A percentile compares a stretch with the other conserved stretches of the same genome.
phyloP scores from a whole-genome alignment of 2,113 vertebrate species.

The Colius striatus region DNA sequence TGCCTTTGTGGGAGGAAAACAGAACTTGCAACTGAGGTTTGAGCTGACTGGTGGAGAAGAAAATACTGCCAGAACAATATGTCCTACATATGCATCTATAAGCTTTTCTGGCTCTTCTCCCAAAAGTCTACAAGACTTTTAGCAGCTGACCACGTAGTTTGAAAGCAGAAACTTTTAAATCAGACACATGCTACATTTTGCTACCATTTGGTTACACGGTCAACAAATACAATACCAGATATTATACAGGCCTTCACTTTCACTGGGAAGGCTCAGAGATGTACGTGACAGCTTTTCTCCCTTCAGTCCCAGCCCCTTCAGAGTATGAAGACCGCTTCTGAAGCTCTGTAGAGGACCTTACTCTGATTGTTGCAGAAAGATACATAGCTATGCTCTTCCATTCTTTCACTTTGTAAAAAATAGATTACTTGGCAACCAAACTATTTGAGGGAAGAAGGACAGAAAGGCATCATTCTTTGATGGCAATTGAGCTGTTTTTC shows the following conservation, averaged over 20 bases:
- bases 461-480: not conserved
- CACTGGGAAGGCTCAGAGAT: not conserved
- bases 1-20: not conserved
- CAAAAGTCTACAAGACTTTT: not conserved
- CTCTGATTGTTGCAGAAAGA: not conserved
- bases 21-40: not conserved
- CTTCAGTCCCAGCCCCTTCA: not conserved
- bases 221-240: not conserved
- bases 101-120: not conserved
- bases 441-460: not conserved
- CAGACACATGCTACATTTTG: not conserved
- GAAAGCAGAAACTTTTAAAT: not conserved
- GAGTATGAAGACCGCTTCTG: accelerated
- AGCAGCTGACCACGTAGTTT: not conserved
- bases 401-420: not conserved
- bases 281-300: not conserved
- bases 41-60: not conserved
- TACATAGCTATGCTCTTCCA: not conserved
- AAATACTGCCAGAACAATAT: not conserved
- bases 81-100: not conserved
- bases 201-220: not conserved
- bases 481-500: not conserved
- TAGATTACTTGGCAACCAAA: not conserved
- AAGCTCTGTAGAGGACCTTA: not conserved
- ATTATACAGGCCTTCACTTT: not conserved